A percentile compares a stretch with the other conserved stretches of the same genome.
These are phyloP conservation scores for Pygoscelis adeliae DNA, from an alignment of 2,113 vertebrate species.

Conservation along the genomic window DNA sequence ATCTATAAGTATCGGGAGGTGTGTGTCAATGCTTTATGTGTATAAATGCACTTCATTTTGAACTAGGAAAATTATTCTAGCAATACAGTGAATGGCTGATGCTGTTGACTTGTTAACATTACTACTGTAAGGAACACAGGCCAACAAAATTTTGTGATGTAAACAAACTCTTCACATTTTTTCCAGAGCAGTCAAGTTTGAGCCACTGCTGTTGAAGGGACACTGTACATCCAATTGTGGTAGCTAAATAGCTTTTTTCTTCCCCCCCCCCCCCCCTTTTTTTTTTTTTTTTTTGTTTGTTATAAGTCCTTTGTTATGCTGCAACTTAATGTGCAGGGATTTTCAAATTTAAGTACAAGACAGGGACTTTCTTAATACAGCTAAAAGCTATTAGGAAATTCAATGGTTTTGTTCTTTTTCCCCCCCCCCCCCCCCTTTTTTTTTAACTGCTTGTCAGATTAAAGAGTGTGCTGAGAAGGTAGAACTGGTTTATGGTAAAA, in stretches of 20 bases:
- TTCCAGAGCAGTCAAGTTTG: not conserved
- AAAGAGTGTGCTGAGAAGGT: constrained; percentile 96
- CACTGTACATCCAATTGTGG: not conserved
- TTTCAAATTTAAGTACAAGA: not conserved
- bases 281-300: too few species aligned
- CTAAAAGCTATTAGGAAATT: not conserved
- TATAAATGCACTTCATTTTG: not conserved
- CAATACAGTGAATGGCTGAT: not conserved
- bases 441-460: constrained; percentile 75
- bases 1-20: rapidly evolving
- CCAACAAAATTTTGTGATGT: not conserved
- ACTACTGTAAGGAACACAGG: not conserved
- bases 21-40: not conserved
- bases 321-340: not conserved
- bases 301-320: not conserved
- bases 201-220: not conserved
- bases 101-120: not conserved
- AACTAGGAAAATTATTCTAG: not conserved
- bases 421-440: too few species aligned
- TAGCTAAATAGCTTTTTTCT: not conserved
- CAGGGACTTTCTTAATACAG: not conserved
- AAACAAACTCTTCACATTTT: not conserved
- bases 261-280: too few species aligned
- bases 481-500: constrained; percentile 86
- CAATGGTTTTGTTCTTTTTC: not conserved